Base-by-base conservation (phyloP, 2,888 invertebrate species). In the Theodoxus fluviatilis region DNA sequence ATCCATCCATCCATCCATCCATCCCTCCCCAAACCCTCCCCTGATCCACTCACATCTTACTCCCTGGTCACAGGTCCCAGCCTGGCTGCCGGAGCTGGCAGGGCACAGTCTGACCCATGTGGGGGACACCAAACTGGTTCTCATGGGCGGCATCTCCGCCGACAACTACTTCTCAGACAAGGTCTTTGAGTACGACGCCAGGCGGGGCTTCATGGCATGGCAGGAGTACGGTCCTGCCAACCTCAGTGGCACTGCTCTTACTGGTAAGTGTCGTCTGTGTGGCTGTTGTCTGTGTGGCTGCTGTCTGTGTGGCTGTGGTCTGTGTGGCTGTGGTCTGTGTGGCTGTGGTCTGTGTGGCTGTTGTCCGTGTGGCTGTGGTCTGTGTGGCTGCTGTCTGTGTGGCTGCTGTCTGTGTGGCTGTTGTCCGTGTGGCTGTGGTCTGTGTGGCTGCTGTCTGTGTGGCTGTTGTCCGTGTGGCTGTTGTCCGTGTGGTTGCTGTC, bases 31-130 rank as follows among this genome's bases (percentile, higher is more conserved):
- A 43, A 15, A 22, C 65, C 25, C 31, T 47, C 18, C 4, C 57
- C n/a, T 31, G 40, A 35, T 40, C 18, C 69, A 73, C 71, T 67
- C 71, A 1, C 69, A 70, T 15, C 59, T n/a, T n/a, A n/a, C n/a
- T n/a, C n/a, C n/a, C n/a, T n/a, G n/a, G 38, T 59, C 69, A 1
- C 72, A 82, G 81, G 75, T 75, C 9, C 76, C 80, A 47, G 64
- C 71, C 2, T 80, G 76, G 70, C 73, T 82, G n/a, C 81, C 94
- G 0, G 90, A 93, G 0, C 87, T 96, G n/a, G 94, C 95, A 0
- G 96, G 97, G 0, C 96, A 96, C 82, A 94, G 95, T 0, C 88
- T 98, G 71, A 96, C 95, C 0, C 90, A 94, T 65, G 91, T 94
- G 67, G 91, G 92, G 72, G 84, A 92, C 43, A 78, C 81, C 7